A percentile compares a stretch with the other conserved stretches of the same genome.
Evolutionary conservation across 1,140 invertebrate species (phyloP).

Genomic region (Oncopodura yosiiana): DNA sequence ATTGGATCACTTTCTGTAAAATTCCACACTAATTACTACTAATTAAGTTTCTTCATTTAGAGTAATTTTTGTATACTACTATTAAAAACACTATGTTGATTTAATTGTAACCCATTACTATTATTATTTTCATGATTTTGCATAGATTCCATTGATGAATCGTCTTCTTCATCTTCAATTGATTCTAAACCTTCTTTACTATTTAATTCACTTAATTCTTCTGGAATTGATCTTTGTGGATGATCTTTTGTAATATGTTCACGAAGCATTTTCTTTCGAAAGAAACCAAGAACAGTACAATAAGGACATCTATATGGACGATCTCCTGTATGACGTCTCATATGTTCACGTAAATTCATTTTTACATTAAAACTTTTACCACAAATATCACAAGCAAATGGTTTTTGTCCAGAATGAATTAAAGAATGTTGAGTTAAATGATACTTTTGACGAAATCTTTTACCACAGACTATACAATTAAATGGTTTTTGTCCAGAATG

Average conservation of each 20-base stretch:
- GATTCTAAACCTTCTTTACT: no score
- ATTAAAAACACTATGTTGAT: no score
- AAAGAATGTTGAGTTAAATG: constrained; percentile 21
- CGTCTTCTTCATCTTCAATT: no score
- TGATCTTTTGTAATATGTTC: constrained; percentile 23
- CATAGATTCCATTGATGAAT: neutral
- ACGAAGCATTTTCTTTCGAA: constrained; percentile 28
- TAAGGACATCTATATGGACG: constrained; percentile 25
- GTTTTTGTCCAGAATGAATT: constrained; percentile 42
- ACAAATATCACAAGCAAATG: constrained; percentile 44
- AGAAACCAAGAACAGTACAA: constrained; percentile 23
- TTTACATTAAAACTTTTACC: constrained; percentile 42
- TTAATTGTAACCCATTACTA: no score
- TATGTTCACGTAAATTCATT: constrained; percentile 38
- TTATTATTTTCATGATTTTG: no score
- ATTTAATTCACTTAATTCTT: constrained; percentile 14
- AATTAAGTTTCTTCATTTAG: no score
- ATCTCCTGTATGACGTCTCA: constrained; percentile 38
- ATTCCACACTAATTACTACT: no score
- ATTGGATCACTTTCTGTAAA: no score
- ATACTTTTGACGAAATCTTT: constrained; percentile 25
- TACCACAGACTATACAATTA: constrained; percentile 38
- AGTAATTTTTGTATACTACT: no score
- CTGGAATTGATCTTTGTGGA: constrained; percentile 18
- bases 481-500: constrained; percentile 45